Conservation (phyloP, 2,797 vertebrate species). For the Botia almorhae region DNA sequence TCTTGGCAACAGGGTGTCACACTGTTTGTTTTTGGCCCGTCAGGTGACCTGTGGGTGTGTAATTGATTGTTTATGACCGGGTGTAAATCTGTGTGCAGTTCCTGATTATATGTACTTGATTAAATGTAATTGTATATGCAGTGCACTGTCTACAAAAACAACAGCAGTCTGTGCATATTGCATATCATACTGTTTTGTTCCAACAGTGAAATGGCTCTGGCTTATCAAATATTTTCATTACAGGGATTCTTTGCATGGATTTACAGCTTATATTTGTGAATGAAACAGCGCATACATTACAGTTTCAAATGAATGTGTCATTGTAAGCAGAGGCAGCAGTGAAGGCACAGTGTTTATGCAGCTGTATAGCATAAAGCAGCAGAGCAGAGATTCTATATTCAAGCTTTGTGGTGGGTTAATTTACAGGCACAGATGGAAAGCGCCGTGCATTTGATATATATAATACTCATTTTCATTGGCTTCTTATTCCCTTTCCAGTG, state of each 20-base stretch:
- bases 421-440: constrained; percentile 30
- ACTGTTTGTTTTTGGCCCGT: constrained; percentile 25
- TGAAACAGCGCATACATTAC: constrained; percentile 9
- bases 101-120: constrained; percentile 5
- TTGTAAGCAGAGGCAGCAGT: constrained; percentile 12
- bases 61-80: constrained; percentile 7
- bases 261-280: constrained; percentile 10
- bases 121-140: no score
- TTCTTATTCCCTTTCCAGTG: constrained; percentile 19
- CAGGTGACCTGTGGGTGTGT: constrained; percentile 14
- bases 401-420: constrained; percentile 36
- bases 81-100: constrained; percentile 5
- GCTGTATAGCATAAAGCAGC: constrained; percentile 1
- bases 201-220: neutral
- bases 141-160: no score
- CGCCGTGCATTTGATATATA: neutral
- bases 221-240: constrained; percentile 9
- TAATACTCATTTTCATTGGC: constrained; percentile 15
- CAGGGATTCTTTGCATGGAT: neutral
- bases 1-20: constrained; percentile 2
- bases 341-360: constrained; percentile 9
- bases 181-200: neutral
- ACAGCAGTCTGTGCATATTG: neutral
- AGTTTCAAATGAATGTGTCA: constrained; percentile 39
- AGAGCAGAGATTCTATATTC: constrained; percentile 15